These are phyloP conservation scores for Heliconius nattereri DNA, from an alignment of 1,140 invertebrate species.

Conservation along the genomic window DNA sequence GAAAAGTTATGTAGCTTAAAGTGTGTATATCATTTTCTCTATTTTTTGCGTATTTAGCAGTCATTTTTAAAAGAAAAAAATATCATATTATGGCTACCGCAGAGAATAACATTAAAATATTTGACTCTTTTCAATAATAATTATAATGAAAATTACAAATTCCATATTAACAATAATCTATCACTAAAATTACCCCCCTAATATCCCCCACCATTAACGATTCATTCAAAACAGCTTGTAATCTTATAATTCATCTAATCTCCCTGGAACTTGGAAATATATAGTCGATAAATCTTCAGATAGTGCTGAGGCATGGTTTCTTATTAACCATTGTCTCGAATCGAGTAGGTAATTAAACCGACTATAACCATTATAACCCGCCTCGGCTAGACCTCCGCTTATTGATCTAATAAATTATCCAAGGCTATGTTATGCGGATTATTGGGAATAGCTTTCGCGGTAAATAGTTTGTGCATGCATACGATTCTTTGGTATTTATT, in stretches of 20 bases:
- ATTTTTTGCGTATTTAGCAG: too few relatives aligned
- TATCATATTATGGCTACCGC: too few relatives aligned
- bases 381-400: conserved; percentile 61
- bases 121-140: neutral
- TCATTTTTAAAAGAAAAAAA: neutral
- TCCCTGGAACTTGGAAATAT: conserved; percentile 55
- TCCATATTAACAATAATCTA: conserved; percentile 2
- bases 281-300: conserved; percentile 63
- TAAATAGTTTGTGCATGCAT: conserved; percentile 43
- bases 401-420: conserved; percentile 76
- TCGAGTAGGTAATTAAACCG: conserved; percentile 70
- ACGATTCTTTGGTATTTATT: conserved; percentile 7
- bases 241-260: conserved; percentile 62
- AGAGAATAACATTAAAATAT: neutral
- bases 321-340: conserved; percentile 74
- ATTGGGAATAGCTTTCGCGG: conserved; percentile 55
- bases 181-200: neutral
- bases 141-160: neutral
- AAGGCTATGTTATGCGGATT: conserved; percentile 58
- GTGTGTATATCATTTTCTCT: too few relatives aligned
- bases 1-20: too few relatives aligned
- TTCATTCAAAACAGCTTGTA: conserved; percentile 50
- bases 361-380: conserved; percentile 68
- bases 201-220: conserved; percentile 2
- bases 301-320: conserved; percentile 68